These are phyloP conservation scores for Dendropsophus ebraccatus DNA, from an alignment of 2,113 vertebrate species.

Conservation along the genomic window DNA sequence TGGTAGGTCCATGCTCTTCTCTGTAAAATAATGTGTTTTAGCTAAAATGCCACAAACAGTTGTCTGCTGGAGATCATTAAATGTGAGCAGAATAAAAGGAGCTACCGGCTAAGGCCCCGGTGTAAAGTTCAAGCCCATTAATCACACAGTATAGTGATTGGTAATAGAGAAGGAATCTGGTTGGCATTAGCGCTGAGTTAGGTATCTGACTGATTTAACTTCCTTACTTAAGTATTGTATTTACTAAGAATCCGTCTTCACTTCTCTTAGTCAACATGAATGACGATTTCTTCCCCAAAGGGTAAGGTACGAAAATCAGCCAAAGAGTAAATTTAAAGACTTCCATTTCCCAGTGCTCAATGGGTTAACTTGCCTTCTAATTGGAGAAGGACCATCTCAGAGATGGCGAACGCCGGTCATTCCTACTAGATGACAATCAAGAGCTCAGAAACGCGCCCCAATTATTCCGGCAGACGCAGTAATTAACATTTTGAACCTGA, in stretches of 20 bases:
- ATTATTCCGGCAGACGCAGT: slow-evolving; percentile 76
- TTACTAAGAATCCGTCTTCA: not conserved
- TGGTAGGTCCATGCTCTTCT: not conserved
- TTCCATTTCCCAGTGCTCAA: not conserved
- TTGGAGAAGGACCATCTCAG: not conserved
- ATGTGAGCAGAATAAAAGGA: not conserved
- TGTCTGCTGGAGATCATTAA: slow-evolving; percentile 39
- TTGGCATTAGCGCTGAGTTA: not conserved
- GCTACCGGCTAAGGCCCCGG: not conserved
- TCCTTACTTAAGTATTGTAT: slow-evolving; percentile 21
- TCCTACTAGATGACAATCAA: slow-evolving; percentile 77
- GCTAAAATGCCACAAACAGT: slow-evolving; percentile 29
- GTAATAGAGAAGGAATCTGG: slow-evolving; percentile 26
- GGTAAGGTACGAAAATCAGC: too few relatives aligned
- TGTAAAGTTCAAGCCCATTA: slow-evolving; percentile 41
- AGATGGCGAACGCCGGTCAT: slow-evolving; percentile 70
- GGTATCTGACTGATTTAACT: not conserved
- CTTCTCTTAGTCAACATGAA: not conserved
- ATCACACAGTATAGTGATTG: slow-evolving; percentile 30
- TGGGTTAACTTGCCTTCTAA: not conserved
- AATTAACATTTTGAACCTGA: slow-evolving; percentile 91
- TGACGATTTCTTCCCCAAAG: not conserved
- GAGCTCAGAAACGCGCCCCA: slow-evolving; percentile 62
- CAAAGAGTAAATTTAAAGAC: too few relatives aligned
- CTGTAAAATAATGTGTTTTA: slow-evolving; percentile 1